phyloP scores from a whole-genome alignment of 2,797 vertebrate genomes.

The Chaetophractus vellerosus region DNA sequence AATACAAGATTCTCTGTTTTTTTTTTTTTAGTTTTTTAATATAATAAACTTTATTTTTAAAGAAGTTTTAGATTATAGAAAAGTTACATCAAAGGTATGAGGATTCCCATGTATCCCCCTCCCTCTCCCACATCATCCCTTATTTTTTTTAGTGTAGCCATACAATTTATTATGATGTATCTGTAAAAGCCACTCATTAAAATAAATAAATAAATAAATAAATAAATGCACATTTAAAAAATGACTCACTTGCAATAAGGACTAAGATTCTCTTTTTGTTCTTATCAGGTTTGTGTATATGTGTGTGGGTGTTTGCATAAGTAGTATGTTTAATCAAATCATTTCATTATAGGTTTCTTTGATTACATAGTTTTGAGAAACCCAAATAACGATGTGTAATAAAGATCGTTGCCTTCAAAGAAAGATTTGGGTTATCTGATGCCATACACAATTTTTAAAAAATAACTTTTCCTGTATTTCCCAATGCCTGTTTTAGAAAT shows the following conservation, averaged over 20 bases:
- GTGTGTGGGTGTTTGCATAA: background rate
- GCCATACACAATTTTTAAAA: background rate
- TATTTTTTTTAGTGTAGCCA: no score
- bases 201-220: no score
- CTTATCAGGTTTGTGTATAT: background rate
- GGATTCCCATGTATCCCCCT: no score
- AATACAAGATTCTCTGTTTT: background rate
- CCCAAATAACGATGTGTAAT: background rate
- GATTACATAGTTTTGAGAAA: conserved; percentile 7
- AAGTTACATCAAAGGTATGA: no score
- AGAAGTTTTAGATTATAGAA: no score
- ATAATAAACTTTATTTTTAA: no score
- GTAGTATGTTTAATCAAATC: background rate
- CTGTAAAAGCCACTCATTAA: no score
- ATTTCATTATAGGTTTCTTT: background rate
- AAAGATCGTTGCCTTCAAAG: background rate
- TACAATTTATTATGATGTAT: no score
- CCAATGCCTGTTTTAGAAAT: background rate
- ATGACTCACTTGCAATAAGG: no score
- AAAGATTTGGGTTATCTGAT: background rate
- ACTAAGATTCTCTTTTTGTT: background rate
- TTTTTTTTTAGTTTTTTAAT: no score
- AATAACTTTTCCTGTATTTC: background rate
- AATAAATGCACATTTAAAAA: no score
- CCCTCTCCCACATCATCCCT: no score